These are phyloP conservation scores for Syrrhaptes paradoxus DNA, from an alignment of 2,113 vertebrate species.

Conservation along the genomic window DNA sequence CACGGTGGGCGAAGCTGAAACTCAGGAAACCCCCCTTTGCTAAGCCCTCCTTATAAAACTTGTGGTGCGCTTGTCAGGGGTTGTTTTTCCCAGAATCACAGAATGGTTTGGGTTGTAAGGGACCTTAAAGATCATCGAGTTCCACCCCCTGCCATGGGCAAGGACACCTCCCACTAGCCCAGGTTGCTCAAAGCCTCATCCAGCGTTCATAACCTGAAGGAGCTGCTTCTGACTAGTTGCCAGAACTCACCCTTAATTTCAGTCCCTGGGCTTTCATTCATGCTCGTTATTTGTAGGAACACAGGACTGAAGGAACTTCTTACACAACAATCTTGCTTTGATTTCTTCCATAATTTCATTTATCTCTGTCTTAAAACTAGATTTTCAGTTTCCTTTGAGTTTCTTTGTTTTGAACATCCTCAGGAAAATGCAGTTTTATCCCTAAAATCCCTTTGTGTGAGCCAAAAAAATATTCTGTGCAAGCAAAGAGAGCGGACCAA, in stretches of 20 bases:
- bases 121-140: too few relatives aligned
- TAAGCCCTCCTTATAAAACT: neutral
- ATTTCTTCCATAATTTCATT: neutral
- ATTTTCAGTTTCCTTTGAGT: neutral
- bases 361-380: neutral
- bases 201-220: neutral
- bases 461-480: neutral
- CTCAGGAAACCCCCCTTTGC: accelerated
- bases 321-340: neutral
- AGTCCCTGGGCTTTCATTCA: neutral
- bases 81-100: neutral
- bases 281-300: neutral
- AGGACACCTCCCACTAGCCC: too few relatives aligned
- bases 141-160: too few relatives aligned
- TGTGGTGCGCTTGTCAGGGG: neutral
- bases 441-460: neutral
- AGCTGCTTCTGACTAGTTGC: neutral
- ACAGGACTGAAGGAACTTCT: neutral
- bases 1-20: neutral
- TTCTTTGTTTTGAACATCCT: neutral
- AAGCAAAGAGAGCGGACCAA: neutral
- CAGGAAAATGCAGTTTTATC: neutral
- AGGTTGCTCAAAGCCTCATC: too few relatives aligned
- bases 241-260: neutral
- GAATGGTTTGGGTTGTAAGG: too few relatives aligned